These are phyloP conservation scores for Drosophila bipectinata DNA, from an alignment of 1,140 invertebrate species.

Conservation along the genomic window DNA sequence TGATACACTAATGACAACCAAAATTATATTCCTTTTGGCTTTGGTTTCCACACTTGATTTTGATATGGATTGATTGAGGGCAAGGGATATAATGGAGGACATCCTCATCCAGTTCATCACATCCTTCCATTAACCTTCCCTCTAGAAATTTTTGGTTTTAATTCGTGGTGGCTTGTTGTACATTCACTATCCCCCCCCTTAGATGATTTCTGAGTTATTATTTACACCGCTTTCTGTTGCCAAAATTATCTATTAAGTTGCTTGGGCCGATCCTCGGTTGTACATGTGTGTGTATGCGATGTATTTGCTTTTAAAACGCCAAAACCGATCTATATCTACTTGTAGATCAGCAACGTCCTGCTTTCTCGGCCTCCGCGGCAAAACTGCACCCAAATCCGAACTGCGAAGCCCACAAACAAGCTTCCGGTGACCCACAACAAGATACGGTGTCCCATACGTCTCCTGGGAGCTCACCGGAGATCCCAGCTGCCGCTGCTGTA, in stretches of 20 bases:
- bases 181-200: constrained; percentile 10
- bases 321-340: constrained; percentile 83
- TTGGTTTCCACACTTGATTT: constrained; percentile 9
- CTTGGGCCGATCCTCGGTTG: constrained; percentile 56
- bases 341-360: constrained; percentile 84
- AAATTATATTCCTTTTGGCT: constrained; percentile 32
- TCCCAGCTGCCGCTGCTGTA: constrained; percentile 33
- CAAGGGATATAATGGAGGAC: neutral
- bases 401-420: constrained; percentile 66
- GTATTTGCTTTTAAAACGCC: constrained; percentile 62
- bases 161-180: constrained; percentile 27
- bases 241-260: constrained; percentile 60
- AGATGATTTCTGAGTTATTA: constrained; percentile 29
- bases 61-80: neutral
- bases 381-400: constrained; percentile 81
- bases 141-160: constrained; percentile 20
- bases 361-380: constrained; percentile 83
- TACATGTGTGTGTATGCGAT: constrained; percentile 61
- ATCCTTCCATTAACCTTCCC: neutral
- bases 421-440: constrained; percentile 16
- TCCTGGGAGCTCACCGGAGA: constrained; percentile 8
- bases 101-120: constrained; percentile 5
- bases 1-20: constrained; percentile 45
- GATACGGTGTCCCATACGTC: constrained; percentile 25
- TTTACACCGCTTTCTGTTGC: constrained; percentile 50